These are phyloP conservation scores for Clarias laeviceps DNA, from an alignment of 2,797 vertebrate genomes.

Conservation along the genomic window DNA sequence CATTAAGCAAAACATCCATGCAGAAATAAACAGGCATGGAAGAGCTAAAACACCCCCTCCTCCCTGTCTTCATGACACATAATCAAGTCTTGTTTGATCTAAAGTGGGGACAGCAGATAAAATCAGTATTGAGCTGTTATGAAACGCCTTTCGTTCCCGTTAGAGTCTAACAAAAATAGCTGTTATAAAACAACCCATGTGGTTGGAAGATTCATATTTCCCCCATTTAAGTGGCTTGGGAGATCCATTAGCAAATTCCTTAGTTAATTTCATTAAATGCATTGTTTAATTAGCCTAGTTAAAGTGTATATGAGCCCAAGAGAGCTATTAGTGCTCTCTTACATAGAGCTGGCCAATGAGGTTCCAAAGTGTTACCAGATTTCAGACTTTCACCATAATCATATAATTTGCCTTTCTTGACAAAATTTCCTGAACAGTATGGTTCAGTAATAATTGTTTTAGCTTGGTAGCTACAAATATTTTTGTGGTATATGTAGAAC, in stretches of 20 bases:
- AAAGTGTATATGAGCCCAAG: conserved; percentile 16
- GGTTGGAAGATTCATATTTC: conserved; percentile 16
- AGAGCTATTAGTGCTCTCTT: background rate
- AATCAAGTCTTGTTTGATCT: conserved; percentile 29
- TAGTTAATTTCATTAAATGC: conserved; percentile 10
- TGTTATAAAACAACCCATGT: conserved; percentile 21
- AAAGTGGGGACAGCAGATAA: conserved; percentile 22
- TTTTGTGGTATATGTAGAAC: background rate
- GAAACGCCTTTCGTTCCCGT: conserved; percentile 26
- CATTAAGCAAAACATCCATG: conserved; percentile 10
- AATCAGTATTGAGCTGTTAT: conserved; percentile 29
- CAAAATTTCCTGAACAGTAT: background rate
- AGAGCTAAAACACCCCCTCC: background rate
- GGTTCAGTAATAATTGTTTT: background rate
- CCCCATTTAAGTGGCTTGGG: background rate
- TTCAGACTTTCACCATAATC: background rate
- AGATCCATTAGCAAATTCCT: background rate
- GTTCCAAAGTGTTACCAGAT: background rate
- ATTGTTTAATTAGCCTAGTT: conserved; percentile 35
- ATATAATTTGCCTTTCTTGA: background rate
- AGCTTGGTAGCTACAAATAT: background rate
- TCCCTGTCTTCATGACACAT: conserved; percentile 15
- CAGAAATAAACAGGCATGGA: background rate
- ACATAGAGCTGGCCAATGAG: background rate
- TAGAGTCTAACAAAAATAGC: conserved; percentile 20